Evolutionary conservation across 1,140 invertebrate genomes (phyloP), one percentile per base, ranked within the genome.

Genomic region (Calephelis nemesis): DNA sequence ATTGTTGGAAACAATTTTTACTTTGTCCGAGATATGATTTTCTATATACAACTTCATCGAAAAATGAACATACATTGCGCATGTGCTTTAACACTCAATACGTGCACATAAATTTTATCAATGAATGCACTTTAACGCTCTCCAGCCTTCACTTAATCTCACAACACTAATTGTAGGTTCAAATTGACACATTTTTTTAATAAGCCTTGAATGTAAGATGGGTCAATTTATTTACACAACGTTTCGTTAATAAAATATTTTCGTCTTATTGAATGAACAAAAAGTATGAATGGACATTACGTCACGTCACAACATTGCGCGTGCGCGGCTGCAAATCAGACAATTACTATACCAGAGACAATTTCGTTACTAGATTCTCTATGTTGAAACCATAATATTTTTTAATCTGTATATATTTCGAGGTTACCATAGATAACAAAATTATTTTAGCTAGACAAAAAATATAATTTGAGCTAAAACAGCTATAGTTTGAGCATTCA

Each of bases 251-350:
- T 75, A 79, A 84, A 84, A 82, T 84, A 80, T 81, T 84, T 86
- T 78, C 58, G 79, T 77, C 78, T 79, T 80, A 78, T 79, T 91
- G 79, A 90, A 88, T 88, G 87, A 88, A 90, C 82, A 91, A 88
- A 89, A 91, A 88, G 79, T 84, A 91, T 91, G 87, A 91, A 91
- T 91, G 88, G 84, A 84, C 78, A 91, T 91, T 90, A 91, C 88
- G 88, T 91, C 88, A 91, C 87, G 83, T 88, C 84, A 85, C 81
- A 80, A 85, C 77, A 83, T 82, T 84, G 86, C 88, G 87, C 86
- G 77, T 91, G 88, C 87, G 87, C 87, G 85, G 77, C 76, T 74
- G 77, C 75, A 75, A 67, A 74, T 74, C 71, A 70, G 70, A 52
- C 69, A 76, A 66, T 65, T 74, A 67, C 64, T 62, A 71, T 47